Base-by-base conservation (phyloP, 37 sponge, comb jelly and placozoan species). In the Mnemiopsis leidyi region DNA sequence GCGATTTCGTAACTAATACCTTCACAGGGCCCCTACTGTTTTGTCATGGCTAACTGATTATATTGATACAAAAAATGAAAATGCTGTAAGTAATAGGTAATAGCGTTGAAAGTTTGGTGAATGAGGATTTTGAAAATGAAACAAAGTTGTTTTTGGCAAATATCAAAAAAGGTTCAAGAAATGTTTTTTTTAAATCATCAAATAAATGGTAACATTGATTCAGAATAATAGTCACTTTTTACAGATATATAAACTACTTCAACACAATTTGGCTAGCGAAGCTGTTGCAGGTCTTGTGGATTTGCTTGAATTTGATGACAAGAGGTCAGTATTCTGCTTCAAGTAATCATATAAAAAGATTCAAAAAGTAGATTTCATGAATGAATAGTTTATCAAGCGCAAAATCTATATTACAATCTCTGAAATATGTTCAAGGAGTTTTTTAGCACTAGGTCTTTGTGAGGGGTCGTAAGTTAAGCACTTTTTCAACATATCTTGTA, bases 261-360 rank as follows among this genome's bases (percentile, higher is more conserved):
- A 85, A 26, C 90, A 85, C 36, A 40, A 29, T 39, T 28, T 25
- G 26, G 90, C 61, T 33, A 38, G 61, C 39, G 35, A 85, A 40
- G 90, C 90, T 38, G 36, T 85, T 39, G 90, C 90, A 36, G 90
- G 90, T 23, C 35, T 85, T 23, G 90, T 85, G 13, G 90, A 85
- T 38, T 28, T 85, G 2, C 48, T 85, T 20, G 90, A 85, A 39
- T 85, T 85, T 25, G 90, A 85, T 26, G 90, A 85, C 39, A 33
- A 85, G 30, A 85, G 90, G 90, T 85, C 9, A 77, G 79, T 5
- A n/a, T n/a, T n/a, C n/a, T 67, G 20, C 20, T 13, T 20, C 13
- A 67, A 67, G 68, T 67, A 21, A 20, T 20, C 13, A 67, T 13
- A 21, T 67, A 67, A 21, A 20, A 20, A 21, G 68, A 67, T 67